Percentiles rank a stretch among this genome's conserved stretches.
These are phyloP conservation scores for Pseudachorutes palmiensis DNA, from an alignment of 1,140 invertebrate species.

Conservation along the genomic window DNA sequence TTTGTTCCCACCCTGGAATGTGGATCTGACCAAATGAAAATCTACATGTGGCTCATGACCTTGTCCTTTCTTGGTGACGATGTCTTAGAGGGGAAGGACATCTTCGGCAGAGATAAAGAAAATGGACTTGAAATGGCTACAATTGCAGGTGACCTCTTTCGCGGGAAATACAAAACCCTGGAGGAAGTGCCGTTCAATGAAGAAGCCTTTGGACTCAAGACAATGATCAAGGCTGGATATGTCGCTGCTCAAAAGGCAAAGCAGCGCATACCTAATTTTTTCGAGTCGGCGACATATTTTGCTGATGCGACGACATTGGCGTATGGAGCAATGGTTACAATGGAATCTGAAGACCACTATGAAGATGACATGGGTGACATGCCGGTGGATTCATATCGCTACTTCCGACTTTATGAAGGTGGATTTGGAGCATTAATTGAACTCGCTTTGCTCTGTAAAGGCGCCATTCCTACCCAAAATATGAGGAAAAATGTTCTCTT, in stretches of 20 bases:
- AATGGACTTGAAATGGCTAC: background rate
- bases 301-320: background rate
- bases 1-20: background rate
- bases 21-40: background rate
- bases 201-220: background rate
- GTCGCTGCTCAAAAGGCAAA: background rate
- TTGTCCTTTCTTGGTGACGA: background rate
- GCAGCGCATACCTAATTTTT: background rate
- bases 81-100: background rate
- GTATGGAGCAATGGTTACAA: background rate
- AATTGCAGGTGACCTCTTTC: background rate
- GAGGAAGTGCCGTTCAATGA: background rate
- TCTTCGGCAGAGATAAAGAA: background rate
- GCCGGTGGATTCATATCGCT: background rate
- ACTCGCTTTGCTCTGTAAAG: background rate
- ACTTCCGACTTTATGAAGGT: background rate
- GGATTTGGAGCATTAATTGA: background rate
- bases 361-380: background rate
- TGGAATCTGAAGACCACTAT: background rate
- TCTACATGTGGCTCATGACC: background rate
- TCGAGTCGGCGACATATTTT: background rate
- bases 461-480: background rate
- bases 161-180: background rate
- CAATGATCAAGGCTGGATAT: background rate
- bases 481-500: background rate